These are phyloP conservation scores for Galendromus occidentalis DNA, from an alignment of 1,140 invertebrate genomes.

Conservation along the genomic window DNA sequence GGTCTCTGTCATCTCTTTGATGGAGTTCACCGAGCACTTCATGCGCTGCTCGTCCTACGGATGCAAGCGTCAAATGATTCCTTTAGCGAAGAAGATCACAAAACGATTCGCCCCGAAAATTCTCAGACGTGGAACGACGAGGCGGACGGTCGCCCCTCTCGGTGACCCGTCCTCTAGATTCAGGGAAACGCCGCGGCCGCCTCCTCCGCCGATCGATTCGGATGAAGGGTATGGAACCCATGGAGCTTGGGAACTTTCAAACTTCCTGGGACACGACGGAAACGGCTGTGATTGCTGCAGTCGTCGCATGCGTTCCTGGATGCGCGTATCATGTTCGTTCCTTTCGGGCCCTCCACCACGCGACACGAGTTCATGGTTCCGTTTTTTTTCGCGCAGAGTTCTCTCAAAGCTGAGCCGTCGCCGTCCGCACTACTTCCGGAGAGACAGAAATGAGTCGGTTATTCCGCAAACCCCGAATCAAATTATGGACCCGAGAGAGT, in stretches of 20 bases:
- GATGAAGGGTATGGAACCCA: neutral
- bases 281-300: too few species aligned
- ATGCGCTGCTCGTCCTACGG: neutral
- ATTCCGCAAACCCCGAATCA: neutral
- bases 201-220: neutral
- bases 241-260: neutral
- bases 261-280: too few species aligned
- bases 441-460: neutral
- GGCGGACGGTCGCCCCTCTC: neutral
- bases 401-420: neutral
- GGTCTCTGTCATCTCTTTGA: constrained; percentile 17
- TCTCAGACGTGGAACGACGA: neutral
- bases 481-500: neutral
- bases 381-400: too few species aligned
- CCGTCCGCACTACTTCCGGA: neutral
- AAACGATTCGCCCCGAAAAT: neutral
- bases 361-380: too few species aligned
- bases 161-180: neutral
- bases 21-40: constrained; percentile 14
- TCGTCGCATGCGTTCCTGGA: too few species aligned
- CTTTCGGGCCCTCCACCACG: too few species aligned
- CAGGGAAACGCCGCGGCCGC: neutral
- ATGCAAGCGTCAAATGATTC: neutral
- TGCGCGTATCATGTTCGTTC: too few species aligned
- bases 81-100: neutral